Evolutionary conservation across 1,140 invertebrate genomes (phyloP), one percentile per base, ranked within the genome.

Genomic region (Hyles euphorbiae): DNA sequence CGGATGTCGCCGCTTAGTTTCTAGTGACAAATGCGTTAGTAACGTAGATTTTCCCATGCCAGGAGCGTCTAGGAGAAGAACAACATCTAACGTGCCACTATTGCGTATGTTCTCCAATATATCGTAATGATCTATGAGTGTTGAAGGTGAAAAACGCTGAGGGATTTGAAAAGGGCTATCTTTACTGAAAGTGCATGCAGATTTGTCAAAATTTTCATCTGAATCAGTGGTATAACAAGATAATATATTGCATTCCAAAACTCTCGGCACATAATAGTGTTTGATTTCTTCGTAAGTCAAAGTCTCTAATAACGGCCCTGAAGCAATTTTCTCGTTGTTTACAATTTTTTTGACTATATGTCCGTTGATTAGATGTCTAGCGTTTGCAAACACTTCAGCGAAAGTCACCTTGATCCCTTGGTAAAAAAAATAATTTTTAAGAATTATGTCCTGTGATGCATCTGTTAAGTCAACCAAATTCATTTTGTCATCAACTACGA

Each of bases 1-100:
- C 10, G 53, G 51, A 47, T 56, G 32, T 3, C 8, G 3, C 9
- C 34, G 7, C 11, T 63, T 63, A 10, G 56, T 59, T 45, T 56
- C 47, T 1, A 59, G 22, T 2, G 61, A 58, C 4, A 63, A 43
- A 47, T 63, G 53, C 12, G 53, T 59, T 1, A 63, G 48, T 10
- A 63, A 36, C 10, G 61, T 56, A 5, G 56, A 63, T 45, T 59
- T 63, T 3, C 61, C 61, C 61, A 59, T 63, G 2, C 57, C 61
- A 3, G 56, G 57, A 34, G 3, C n/a, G 4, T 32, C 61, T 40
- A 47, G 34, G 34, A 63, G 47, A 3, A 59, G 7, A 0, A 56
- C 49, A 52, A 44, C 12, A 9, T 50, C 40, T 56, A 12, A 3
- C 50, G n/a, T 9, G 45, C 47, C 53, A 48, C n/a, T 9, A 53